phyloP scores from a whole-genome alignment of 2,888 invertebrate genomes.

The Megastigmus dorsalis region DNA sequence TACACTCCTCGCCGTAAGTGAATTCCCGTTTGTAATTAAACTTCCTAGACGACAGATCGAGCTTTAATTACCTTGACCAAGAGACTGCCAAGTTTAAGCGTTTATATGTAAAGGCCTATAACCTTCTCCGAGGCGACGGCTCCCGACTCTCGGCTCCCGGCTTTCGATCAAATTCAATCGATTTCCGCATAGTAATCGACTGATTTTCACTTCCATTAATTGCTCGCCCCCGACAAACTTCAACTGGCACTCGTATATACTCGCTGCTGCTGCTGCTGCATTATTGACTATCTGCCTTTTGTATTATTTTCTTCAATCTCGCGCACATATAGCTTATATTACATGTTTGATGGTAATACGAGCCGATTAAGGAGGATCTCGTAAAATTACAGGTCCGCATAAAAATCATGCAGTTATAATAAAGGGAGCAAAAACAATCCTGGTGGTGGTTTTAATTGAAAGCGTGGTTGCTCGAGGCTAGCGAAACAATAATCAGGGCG shows the following conservation, averaged over 20 bases:
- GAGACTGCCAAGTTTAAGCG: conserved; percentile 5
- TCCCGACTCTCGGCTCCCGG: not conserved
- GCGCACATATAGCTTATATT: too few species aligned
- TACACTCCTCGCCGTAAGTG: conserved; percentile 59
- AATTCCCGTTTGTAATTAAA: conserved; percentile 64
- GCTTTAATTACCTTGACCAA: conserved; percentile 55
- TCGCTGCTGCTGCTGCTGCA: too few species aligned
- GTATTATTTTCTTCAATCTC: too few species aligned
- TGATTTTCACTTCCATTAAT: not conserved
- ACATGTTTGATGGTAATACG: too few species aligned
- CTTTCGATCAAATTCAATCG: not conserved
- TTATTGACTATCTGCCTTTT: too few species aligned
- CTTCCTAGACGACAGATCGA: conserved; percentile 61
- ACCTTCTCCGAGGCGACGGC: too few species aligned
- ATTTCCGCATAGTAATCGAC: not conserved
- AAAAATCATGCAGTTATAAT: not conserved
- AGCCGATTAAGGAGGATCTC: too few species aligned
- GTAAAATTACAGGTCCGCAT: too few species aligned
- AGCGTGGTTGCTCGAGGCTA: not conserved
- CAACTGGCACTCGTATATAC: too few species aligned
- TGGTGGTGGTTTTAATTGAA: not conserved
- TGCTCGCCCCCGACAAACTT: too few species aligned
- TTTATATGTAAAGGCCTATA: conserved; percentile 28
- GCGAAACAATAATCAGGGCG: too few species aligned
- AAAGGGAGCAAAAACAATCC: not conserved